A percentile compares a stretch with the other conserved stretches of the same genome.
phyloP scores from a whole-genome alignment of 1,140 invertebrate genomes.

The Mesaphorura yosii region DNA sequence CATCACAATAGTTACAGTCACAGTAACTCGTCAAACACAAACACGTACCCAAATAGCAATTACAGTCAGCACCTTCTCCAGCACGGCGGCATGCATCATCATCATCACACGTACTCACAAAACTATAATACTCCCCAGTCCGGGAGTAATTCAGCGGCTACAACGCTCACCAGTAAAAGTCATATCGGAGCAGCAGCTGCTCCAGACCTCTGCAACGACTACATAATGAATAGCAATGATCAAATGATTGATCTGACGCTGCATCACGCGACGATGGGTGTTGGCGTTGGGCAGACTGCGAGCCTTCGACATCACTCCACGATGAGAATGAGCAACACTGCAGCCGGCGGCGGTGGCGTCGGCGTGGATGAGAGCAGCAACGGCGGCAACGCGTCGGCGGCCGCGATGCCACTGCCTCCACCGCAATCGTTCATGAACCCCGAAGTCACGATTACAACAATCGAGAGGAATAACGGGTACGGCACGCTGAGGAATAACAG shows the following conservation, averaged over 20 bases:
- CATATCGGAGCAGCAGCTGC: background rate
- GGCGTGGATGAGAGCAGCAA: background rate
- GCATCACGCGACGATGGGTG: too few relatives aligned
- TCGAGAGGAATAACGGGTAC: conserved; percentile 23
- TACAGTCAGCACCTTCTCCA: too few relatives aligned
- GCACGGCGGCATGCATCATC: conserved; percentile 1
- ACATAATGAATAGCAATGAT: too few relatives aligned
- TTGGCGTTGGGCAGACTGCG: too few relatives aligned
- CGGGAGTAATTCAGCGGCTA: background rate
- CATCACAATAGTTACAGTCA: conserved; percentile 6
- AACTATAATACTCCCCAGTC: background rate
- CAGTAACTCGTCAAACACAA: too few relatives aligned
- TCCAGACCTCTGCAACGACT: conserved; percentile 30
- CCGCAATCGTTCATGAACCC: conserved; percentile 28
- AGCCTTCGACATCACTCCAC: too few relatives aligned
- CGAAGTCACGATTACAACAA: conserved; percentile 28
- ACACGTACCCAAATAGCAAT: too few relatives aligned
- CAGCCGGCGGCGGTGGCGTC: too few relatives aligned
- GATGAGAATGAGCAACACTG: too few relatives aligned
- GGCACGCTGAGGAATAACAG: conserved; percentile 27
- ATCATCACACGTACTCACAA: background rate
- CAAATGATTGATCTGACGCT: too few relatives aligned
- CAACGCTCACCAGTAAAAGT: background rate
- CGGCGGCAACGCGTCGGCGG: background rate
- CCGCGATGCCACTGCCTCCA: conserved; percentile 23